Conservation (phyloP, 2,797 vertebrate genomes). For the Rhinatrema bivittatum region DNA sequence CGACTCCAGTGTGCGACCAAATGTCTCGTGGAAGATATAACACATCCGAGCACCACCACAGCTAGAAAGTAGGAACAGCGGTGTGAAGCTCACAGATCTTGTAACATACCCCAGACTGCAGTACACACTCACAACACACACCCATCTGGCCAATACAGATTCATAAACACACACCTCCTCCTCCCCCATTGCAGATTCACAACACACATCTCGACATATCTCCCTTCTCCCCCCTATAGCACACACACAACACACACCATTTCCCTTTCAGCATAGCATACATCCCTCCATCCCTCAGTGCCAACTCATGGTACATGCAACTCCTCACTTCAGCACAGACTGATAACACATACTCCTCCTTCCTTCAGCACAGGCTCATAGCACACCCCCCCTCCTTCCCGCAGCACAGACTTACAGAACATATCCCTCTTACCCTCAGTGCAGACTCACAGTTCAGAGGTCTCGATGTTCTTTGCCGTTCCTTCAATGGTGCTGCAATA, state of each 20-base stretch:
- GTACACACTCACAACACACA: rapidly evolving
- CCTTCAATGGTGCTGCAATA: constrained; percentile 79
- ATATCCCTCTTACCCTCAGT: no score
- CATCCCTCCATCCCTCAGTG: no score
- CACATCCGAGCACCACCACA: constrained; percentile 75
- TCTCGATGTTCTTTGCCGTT: constrained; percentile 69
- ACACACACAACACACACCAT: no score
- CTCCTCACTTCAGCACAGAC: no score
- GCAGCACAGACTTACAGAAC: no score
- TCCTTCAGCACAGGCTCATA: background rate
- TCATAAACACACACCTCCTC: background rate
- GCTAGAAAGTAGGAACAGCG: constrained; percentile 27
- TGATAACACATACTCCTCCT: no score
- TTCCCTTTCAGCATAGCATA: background rate
- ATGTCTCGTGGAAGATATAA: constrained; percentile 79
- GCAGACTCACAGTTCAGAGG: constrained; percentile 71
- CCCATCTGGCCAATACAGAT: background rate
- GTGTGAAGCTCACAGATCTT: background rate
- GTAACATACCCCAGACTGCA: background rate
- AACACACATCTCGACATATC: no score
- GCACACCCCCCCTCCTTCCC: background rate
- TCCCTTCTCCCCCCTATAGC: no score
- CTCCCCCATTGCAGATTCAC: no score
- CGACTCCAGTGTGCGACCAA: constrained; percentile 71
- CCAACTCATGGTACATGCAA: constrained; percentile 72